Evolutionary conservation across 2,888 invertebrate genomes (phyloP), one percentile per base, ranked within the genome.

Genomic region (Leptopilina myrica): DNA sequence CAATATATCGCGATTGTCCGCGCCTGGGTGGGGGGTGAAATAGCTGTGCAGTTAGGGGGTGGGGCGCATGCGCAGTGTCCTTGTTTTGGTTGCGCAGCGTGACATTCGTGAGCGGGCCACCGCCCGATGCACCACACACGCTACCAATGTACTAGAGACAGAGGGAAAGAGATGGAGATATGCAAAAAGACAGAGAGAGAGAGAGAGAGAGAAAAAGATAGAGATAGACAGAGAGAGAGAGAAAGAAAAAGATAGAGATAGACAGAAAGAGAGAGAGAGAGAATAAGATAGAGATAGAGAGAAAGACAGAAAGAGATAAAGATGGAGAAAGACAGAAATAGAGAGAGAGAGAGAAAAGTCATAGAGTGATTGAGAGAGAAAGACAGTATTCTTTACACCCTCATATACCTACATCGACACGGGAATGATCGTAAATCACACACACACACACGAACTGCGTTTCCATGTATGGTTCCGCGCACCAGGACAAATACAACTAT

Each of bases 21-120:
- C 5, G n/a, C 14, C 3, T 20, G 64, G 12, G 76, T 46, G 64
- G 79, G 79, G 65, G 77, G 43, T 49, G 49, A 76, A 64, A 76
- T 46, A 64, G 26, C 69, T 69, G 76, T 53, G 15, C 20, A 64
- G 78, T 75, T 20, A 78, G 83, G 84, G 84, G 84, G 84, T 83
- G 82, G 40, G 79, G 84, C 90, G 89, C 90, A 89, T 89, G 90
- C 90, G 90, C 90, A 84, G 78, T 85, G 88, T 85, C 88, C 88
- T 88, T 88, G 89, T 90, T 90, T 89, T 88, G 86, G 84, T 84
- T 83, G 83, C 81, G 83, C 84, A 84, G 85, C 89, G 86, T 86
- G 87, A 89, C 88, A 88, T 85, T 88, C 85, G 83, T 78, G 83
- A 83, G 79, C 84, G 85, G 86, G 92, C 93, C 93, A 93, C 93